Conservation (phyloP, 2,113 vertebrate genomes). For the Nothobranchius kuhntae region DNA sequence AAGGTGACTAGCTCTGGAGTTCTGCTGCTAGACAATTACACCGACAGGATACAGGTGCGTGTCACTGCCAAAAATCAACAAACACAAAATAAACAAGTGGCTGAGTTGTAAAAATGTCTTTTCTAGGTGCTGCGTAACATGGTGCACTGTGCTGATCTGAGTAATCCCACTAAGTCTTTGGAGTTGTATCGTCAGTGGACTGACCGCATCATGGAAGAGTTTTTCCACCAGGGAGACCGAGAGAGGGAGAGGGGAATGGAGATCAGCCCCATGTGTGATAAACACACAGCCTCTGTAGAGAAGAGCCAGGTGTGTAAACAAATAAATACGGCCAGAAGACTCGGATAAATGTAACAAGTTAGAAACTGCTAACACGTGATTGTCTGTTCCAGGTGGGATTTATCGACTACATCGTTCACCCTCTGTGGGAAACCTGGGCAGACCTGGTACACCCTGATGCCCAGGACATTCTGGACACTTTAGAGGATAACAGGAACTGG, state of each 20-base stretch:
- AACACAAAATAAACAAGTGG: background rate
- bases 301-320: slow-evolving; percentile 89
- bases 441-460: slow-evolving; percentile 97
- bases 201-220: slow-evolving; percentile 98
- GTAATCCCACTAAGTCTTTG: slow-evolving; percentile 97
- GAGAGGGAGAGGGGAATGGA: slow-evolving; percentile 97
- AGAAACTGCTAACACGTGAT: background rate
- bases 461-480: slow-evolving; percentile 96
- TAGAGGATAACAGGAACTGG: slow-evolving; percentile 99
- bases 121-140: slow-evolving; percentile 94
- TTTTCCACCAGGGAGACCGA: slow-evolving; percentile 98
- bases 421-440: slow-evolving; percentile 98
- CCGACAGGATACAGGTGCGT: slow-evolving; percentile 93
- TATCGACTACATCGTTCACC: slow-evolving; percentile 98
- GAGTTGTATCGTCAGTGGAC: slow-evolving; percentile 98
- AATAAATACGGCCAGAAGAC: background rate
- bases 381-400: slow-evolving; percentile 87
- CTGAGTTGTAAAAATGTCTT: background rate
- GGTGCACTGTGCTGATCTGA: slow-evolving; percentile 98
- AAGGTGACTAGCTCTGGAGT: slow-evolving; percentile 98
- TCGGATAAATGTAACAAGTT: too few relatives aligned
- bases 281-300: slow-evolving; percentile 96
- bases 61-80: background rate
- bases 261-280: slow-evolving; percentile 98
- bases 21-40: slow-evolving; percentile 97